Evolutionary conservation across 1,140 invertebrate species (phyloP).

Genomic region (Brachionus paranguensis): DNA sequence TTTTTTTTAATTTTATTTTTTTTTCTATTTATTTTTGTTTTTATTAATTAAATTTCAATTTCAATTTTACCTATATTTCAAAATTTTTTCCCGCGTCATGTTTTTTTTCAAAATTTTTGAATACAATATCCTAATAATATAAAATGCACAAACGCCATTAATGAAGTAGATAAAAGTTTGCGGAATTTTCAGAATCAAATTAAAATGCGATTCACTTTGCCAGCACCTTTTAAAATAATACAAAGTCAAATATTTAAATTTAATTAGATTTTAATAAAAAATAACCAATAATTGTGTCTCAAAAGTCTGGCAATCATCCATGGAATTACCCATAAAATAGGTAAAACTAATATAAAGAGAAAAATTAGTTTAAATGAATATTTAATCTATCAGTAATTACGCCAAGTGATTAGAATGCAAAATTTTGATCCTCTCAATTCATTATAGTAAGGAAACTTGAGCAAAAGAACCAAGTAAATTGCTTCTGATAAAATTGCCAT

Average conservation of each 20-base stretch:
- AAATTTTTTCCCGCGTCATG: conserved; percentile 5
- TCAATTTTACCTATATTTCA: conserved; percentile 29
- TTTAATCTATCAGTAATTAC: not conserved
- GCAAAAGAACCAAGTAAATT: conserved; percentile 11
- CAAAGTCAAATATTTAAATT: not conserved
- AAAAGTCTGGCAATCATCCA: not conserved
- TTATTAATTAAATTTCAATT: no score
- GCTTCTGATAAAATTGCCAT: conserved; percentile 37
- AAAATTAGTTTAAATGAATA: not conserved
- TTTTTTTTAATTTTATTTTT: no score
- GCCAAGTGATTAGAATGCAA: conserved; percentile 19
- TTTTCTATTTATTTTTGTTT: no score
- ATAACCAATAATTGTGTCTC: conserved; percentile 30
- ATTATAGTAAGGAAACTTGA: conserved; percentile 36
- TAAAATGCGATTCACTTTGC: conserved; percentile 32
- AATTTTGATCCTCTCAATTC: conserved; percentile 30
- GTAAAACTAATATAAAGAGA: not conserved
- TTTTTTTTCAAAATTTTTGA: conserved; percentile 22
- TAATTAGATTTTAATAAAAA: not conserved
- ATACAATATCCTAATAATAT: conserved; percentile 23
- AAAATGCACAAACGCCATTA: not conserved
- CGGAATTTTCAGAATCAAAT: conserved; percentile 32
- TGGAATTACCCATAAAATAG: conserved; percentile 1
- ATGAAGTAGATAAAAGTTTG: conserved; percentile 16
- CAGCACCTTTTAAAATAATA: conserved; percentile 4